Evolutionary conservation across 2,888 invertebrate species (phyloP), one percentile per base, ranked within the genome.

Genomic region (Micoletzkya japonica): DNA sequence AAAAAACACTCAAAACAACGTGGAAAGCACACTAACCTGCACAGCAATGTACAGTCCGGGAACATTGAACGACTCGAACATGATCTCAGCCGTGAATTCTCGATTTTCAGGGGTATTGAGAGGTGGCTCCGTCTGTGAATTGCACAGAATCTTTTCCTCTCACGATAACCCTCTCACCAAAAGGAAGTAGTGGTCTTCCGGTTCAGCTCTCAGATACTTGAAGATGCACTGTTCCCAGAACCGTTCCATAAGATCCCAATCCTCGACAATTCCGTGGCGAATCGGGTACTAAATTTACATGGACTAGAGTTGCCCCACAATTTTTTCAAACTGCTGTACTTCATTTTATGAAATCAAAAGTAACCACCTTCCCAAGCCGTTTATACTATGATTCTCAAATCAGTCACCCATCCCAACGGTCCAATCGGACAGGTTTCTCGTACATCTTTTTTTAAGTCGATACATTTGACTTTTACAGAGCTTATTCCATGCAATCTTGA

Each of bases 11-110:
- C 4, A 52, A 32, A 32, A 39, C n/a, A 39, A 70, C n/a, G 24
- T 2, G 1, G 34, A 3, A 7, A 2, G 34, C 1, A 10, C 26
- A 74, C 77, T 75, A 74, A 87, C 87, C 85, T 98, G 97, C 44
- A 98, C 98, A 75, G 98, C 98, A 81, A 99, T 99, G 86, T 98
- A 98, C 77, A 99, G 89, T 36, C 98, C 98, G 78, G 98, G 97
- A 76, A 98, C 97, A 88, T 98, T 98, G 88, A 99, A 99, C 36
- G 97, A 95, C 88, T 99, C 98, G 87, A 99, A 99, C 98, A 99
- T 98, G 80, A 99, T 99, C 90, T 99, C 98, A 82, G 89, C 87
- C 74, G 88, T 89, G 81, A 89, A 89, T 83, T 90, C 89, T 71
- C 98, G 89, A 87, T 99, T 99, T 88, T 99, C 98, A 0, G 98